A percentile compares a stretch with the other conserved stretches of the same genome.
Evolutionary conservation across 2,888 invertebrate species (phyloP).

Genomic region (Nudaria mundana): DNA sequence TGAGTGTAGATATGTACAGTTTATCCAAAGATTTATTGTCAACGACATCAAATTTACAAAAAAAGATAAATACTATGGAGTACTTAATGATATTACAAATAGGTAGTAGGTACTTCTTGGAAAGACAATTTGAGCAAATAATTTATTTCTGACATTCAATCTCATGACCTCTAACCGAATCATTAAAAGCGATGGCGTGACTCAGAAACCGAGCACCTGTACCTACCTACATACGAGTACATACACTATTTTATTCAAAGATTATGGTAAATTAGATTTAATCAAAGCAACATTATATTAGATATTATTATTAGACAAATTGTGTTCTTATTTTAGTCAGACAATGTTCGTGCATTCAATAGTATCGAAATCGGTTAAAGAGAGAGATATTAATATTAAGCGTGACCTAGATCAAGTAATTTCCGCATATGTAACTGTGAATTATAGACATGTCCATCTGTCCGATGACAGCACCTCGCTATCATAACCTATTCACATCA

Average conservation of each 20-base stretch:
- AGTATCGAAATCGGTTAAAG: constrained; percentile 38
- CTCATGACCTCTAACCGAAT: constrained; percentile 28
- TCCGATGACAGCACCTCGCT: constrained; percentile 55
- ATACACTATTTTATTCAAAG: constrained; percentile 14
- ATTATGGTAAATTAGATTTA: constrained; percentile 19
- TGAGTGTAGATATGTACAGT: neutral
- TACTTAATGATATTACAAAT: constrained; percentile 17
- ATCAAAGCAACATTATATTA: constrained; percentile 19
- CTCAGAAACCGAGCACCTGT: constrained; percentile 17
- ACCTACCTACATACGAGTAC: too few relatives aligned
- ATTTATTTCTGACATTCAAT: constrained; percentile 27
- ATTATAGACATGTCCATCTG: constrained; percentile 38
- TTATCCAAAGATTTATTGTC: neutral
- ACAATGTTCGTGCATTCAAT: constrained; percentile 52
- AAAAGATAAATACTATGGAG: constrained; percentile 14
- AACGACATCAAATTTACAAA: constrained; percentile 5
- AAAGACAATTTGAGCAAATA: constrained; percentile 18
- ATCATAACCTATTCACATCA: constrained; percentile 63
- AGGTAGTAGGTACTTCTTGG: constrained; percentile 15
- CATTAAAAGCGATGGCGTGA: constrained; percentile 13
- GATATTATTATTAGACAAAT: constrained; percentile 36
- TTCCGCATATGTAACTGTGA: constrained; percentile 52
- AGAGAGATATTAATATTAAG: constrained; percentile 41
- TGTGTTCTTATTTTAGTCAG: constrained; percentile 37
- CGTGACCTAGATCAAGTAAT: constrained; percentile 49